phyloP scores from a whole-genome alignment of 1,140 invertebrate genomes.

The Drosophila guanche region DNA sequence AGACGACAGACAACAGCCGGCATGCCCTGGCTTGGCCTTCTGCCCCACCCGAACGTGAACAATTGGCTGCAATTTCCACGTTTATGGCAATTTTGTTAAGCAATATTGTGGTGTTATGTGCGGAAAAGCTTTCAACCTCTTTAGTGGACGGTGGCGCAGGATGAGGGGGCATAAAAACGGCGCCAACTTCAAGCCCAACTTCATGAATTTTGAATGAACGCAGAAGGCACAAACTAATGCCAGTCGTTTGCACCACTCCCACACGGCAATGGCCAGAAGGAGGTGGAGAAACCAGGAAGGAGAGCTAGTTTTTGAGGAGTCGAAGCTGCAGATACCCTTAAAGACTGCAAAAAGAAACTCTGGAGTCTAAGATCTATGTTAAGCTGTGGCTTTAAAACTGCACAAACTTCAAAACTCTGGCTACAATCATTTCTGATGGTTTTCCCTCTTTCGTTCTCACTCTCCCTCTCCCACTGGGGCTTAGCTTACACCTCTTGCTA shows the following conservation, averaged over 20 bases:
- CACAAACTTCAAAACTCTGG: not conserved
- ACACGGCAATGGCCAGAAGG: not conserved
- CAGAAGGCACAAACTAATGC: conserved; percentile 59
- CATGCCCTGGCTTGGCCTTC: not conserved
- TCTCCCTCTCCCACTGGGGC: too few species aligned
- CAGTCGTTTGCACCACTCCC: conserved; percentile 7
- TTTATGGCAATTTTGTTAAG: conserved; percentile 58
- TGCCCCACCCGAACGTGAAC: not conserved
- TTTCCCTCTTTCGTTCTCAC: too few species aligned
- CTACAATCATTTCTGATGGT: too few species aligned
- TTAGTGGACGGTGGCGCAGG: conserved; percentile 31
- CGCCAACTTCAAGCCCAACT: conserved; percentile 68
- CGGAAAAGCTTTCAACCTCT: conserved; percentile 58
- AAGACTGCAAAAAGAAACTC: not conserved
- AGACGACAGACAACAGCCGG: conserved; percentile 34
- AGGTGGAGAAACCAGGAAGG: too few species aligned
- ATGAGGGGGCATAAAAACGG: conserved; percentile 60
- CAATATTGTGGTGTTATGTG: conserved; percentile 46
- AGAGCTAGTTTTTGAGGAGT: too few species aligned
- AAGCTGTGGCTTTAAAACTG: too few species aligned
- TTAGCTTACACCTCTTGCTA: not conserved
- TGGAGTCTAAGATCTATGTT: too few species aligned
- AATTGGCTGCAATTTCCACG: conserved; percentile 47
- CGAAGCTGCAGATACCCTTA: too few species aligned
- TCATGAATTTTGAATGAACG: conserved; percentile 81